phyloP scores from a whole-genome alignment of 2,797 vertebrate genomes.

The Thripadectes ignobilis region DNA sequence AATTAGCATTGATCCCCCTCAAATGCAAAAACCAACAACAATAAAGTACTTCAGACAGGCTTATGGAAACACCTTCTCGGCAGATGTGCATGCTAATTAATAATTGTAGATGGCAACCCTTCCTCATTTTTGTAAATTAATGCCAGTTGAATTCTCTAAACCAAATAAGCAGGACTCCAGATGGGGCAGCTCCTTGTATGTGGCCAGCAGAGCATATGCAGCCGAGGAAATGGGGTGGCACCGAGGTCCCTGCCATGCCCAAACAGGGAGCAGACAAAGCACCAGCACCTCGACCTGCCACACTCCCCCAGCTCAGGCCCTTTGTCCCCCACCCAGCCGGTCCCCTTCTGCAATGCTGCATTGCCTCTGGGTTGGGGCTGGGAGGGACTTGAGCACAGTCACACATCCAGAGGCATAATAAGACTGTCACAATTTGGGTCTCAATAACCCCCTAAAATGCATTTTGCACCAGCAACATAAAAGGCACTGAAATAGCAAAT shows the following conservation, averaged over 20 bases:
- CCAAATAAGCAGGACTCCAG: conserved; percentile 60
- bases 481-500: neutral
- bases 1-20: conserved; percentile 77
- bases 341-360: neutral
- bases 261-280: conserved; percentile 1
- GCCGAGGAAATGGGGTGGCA: neutral
- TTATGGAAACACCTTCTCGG: conserved; percentile 65
- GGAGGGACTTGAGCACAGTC: neutral
- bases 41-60: conserved; percentile 72
- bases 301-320: neutral
- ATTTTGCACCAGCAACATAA: neutral
- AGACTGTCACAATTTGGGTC: neutral
- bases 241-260: neutral
- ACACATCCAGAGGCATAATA: neutral
- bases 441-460: neutral
- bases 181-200: conserved; percentile 32
- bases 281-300: neutral
- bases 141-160: conserved; percentile 62
- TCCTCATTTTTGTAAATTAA: conserved; percentile 71
- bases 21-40: conserved; percentile 74
- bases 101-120: conserved; percentile 66
- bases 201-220: conserved; percentile 22
- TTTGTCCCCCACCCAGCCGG: neutral
- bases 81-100: conserved; percentile 73
- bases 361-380: neutral